Evolutionary conservation across 2,888 invertebrate genomes (phyloP), one percentile per base, ranked within the genome.

Genomic region (Corbicula japonica): DNA sequence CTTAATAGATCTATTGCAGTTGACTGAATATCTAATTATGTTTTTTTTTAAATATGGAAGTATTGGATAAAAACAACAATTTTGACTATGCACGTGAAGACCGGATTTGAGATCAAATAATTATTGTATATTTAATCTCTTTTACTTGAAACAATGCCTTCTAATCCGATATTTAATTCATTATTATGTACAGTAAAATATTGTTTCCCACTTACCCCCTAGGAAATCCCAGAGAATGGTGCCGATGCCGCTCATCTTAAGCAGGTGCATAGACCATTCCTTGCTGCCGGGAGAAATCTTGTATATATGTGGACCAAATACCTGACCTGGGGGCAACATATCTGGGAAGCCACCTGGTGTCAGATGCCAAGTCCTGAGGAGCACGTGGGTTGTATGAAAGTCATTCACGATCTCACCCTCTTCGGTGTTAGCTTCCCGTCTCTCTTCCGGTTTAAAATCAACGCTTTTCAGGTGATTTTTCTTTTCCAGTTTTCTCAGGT

Each of bases 141-240:
- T 50, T 21, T 15, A 8, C 8, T 21, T 50, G n/a, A 15, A 18
- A 12, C 15, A 38, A 38, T 38, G 18, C 41, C 8, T 12, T 12
- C 41, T 12, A 38, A 38, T 12, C 8, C 10, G 10, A 38, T 8
- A 12, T 12, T 38, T 38, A 12, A 12, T 38, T 38, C 10, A 8
- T 15, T 8, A 18, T 38, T 38, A 38, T 18, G 12, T 48, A n/a
- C 21, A 8, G 12, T 21, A 26, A 10, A 35, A 4, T 50, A 28
- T 65, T n/a, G n/a, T n/a, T 18, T 21, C 2, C 15, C 18, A 44
- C 23, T 6, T 44, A n/a, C 41, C 41, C 26, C 87, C 1, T 93
- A 97, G 96, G 97, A 98, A 88, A 96, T 98, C 41, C 97, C 97
- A 0, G 98, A 98, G 92, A 98, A 98, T 89, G 98, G 97, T 0